Evolutionary conservation across 2,797 vertebrate species (phyloP).

Genomic region (Mycteria americana): DNA sequence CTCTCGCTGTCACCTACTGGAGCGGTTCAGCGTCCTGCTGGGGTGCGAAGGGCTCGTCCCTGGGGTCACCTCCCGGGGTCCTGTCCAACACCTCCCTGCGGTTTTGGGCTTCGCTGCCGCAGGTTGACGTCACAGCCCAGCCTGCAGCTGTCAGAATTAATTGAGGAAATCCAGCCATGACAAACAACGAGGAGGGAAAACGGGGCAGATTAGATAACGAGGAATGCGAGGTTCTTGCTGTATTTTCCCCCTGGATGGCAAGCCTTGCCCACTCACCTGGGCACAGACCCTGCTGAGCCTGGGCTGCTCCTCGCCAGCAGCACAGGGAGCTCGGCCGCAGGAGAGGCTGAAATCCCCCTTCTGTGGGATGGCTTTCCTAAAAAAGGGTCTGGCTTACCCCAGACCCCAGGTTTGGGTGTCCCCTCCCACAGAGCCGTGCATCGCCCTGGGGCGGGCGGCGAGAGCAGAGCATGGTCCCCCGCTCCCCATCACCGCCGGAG

Average conservation of each 20-base stretch:
- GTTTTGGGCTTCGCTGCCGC: background rate
- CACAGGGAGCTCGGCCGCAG: background rate
- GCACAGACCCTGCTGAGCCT: background rate
- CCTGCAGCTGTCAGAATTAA: slow-evolving; percentile 64
- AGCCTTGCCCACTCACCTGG: fast-evolving
- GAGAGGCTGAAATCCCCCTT: background rate
- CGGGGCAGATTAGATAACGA: slow-evolving; percentile 59
- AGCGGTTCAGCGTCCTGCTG: background rate
- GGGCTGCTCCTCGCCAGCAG: background rate
- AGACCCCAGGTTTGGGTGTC: fast-evolving
- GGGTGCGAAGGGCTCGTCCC: fast-evolving
- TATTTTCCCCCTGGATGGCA: background rate
- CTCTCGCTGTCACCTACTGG: background rate
- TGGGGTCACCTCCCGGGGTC: background rate
- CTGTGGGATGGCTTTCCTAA: fast-evolving
- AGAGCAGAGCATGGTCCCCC: background rate
- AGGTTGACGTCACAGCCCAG: slow-evolving; percentile 37
- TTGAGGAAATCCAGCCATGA: slow-evolving; percentile 55
- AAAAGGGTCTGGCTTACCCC: background rate
- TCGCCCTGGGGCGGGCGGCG: background rate
- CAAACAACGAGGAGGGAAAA: slow-evolving; percentile 19
- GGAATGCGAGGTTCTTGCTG: background rate
- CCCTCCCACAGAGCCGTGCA: background rate
- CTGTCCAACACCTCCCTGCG: background rate
- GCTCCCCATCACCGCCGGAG: fast-evolving